Base-by-base conservation (phyloP, 2,797 vertebrate genomes). In the Strix occidentalis region DNA sequence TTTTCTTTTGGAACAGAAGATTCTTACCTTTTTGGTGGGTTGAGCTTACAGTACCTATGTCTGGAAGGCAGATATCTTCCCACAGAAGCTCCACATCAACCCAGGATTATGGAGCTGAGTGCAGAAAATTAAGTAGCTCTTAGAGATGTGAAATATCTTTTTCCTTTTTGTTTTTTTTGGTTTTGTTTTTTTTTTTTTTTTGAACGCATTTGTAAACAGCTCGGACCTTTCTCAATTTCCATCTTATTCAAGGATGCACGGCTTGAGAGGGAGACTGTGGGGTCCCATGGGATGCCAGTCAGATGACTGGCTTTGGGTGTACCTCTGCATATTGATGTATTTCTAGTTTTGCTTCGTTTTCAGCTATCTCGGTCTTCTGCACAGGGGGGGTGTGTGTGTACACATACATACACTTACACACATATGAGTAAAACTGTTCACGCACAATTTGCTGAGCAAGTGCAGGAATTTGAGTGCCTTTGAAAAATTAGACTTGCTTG, bases 321-420 rank as follows among this genome's bases (percentile, higher is more conserved):
- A 10, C 37, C 57, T 77, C 41, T 78, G 48, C 8, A 8, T 48
- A 14, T 60, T 57, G 4, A 9, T 31, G 9, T 65, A 3, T 61
- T 79, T 70, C 19, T 74, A 15, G 20, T 70, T 54, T 77, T 65
- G 26, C 21, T 84, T 89, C 37, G 21, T 48, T 88, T 91, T 81
- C 51, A 23, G 14, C 0, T 53, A 13, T 21, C 29, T 57, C 33
- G 3, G 8, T 31, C 29, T 77, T 79, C 24, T 64, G 13, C 41
- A 3, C 19, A 11, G 60, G 9, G 4, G 43, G n/a, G 7, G 6
- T 5, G 16, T 7, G 1, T 1, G 33, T 4, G 3, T 25, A 7
- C 37, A 5, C 16, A 14, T 26, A 5, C 46, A 6, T 28, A 31
- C 8, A 14, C n/a, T 18, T 45, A 16, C 7, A 13, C 41, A 21